phyloP scores from a whole-genome alignment of 1,140 invertebrate species.

The Nilaparvata lugens region DNA sequence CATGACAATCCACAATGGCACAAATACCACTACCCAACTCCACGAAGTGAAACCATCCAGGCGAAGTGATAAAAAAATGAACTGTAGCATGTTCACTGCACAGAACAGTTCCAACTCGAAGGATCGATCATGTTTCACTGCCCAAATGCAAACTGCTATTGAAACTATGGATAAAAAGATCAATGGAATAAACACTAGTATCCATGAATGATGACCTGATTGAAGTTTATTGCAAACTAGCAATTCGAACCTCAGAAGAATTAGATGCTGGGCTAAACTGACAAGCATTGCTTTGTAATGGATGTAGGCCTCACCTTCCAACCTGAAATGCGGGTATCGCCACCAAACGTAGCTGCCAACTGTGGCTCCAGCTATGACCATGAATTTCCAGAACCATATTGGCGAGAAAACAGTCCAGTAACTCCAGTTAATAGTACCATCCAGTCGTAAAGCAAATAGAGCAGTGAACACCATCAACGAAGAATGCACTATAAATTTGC shows the following conservation, averaged over 20 bases:
- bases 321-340: slow-evolving; percentile 84
- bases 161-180: slow-evolving; percentile 94
- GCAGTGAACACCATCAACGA: slow-evolving; percentile 86
- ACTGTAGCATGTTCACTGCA: slow-evolving; percentile 93
- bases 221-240: slow-evolving; percentile 92
- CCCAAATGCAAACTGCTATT: slow-evolving; percentile 95
- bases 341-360: slow-evolving; percentile 92
- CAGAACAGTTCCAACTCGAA: slow-evolving; percentile 96
- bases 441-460: slow-evolving; percentile 79
- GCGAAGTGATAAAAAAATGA: slow-evolving; percentile 89
- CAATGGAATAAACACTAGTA: slow-evolving; percentile 90
- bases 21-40: slow-evolving; percentile 94
- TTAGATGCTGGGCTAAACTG: slow-evolving; percentile 83
- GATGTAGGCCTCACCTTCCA: slow-evolving; percentile 90
- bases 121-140: slow-evolving; percentile 91
- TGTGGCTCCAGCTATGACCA: slow-evolving; percentile 79
- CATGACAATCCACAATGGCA: slow-evolving; percentile 95
- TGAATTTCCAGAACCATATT: slow-evolving; percentile 93
- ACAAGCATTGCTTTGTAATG: slow-evolving; percentile 97
- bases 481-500: slow-evolving; percentile 92
- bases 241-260: slow-evolving; percentile 93
- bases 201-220: slow-evolving; percentile 83
- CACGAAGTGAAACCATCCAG: slow-evolving; percentile 90
- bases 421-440: slow-evolving; percentile 80
- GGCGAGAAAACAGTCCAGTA: slow-evolving; percentile 92